Evolutionary conservation across 2,888 invertebrate species (phyloP), one percentile per base, ranked within the genome.

Genomic region (Dicyrtomina minuta): DNA sequence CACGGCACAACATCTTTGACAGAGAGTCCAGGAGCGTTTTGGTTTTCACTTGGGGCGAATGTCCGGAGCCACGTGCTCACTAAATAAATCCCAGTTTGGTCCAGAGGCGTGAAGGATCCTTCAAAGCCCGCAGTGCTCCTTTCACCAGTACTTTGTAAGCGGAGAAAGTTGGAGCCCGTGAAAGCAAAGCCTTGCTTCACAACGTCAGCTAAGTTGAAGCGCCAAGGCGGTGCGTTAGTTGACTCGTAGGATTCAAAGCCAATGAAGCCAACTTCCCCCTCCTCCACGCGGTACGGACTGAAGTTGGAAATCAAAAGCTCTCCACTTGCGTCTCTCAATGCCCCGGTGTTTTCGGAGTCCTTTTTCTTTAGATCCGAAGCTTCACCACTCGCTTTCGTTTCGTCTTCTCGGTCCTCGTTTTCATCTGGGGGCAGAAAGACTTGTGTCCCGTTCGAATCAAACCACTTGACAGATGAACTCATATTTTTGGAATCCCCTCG

Each of bases 201-300:
- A 4, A 64, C 33, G 0, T 49, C 44, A 39, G 27, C n/a, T 1
- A 20, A 2, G 26, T 10, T 1, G 1, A 15, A 39, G 17, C 51
- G 22, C 62, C 68, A 26, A 10, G 24, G 22, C 10, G 8, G 24
- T 12, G 6, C 6, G 6, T 26, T 17, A 10, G 15, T 17, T n/a
- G 17, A 59, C 55, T 70, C 70, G 44, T 70, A 67, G 0, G 26
- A 0, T 24, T 70, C 70, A 62, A 70, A 70, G 17, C 70, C 70
- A 33, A 66, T 26, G 33, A 55, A 67, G 13, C 49, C 44, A 2
- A 66, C 62, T 22, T 26, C 24, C 6, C 56, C 27, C 22, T 51
- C 22, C 10, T 55, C 6, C 8, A 55, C 6, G 26, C 17, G 12
- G 56, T 60, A 55, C 5, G 55, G 55, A 10, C 22, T 55, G 17